Percentiles rank a stretch among this genome's conserved stretches.
Conservation (phyloP, 2,113 vertebrate genomes). For the Kryptolebias marmoratus region DNA sequence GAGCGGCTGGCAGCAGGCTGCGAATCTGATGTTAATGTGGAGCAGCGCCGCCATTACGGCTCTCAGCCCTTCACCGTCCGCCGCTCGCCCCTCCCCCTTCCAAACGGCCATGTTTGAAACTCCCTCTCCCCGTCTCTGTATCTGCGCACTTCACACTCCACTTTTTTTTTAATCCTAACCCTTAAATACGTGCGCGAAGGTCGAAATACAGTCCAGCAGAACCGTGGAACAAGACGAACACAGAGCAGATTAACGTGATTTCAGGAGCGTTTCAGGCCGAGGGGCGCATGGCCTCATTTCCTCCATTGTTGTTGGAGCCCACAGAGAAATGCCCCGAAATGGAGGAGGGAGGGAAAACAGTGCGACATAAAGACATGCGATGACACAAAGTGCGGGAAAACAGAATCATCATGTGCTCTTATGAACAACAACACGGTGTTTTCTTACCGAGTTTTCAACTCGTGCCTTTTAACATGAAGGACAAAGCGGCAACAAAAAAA, state of each 20-base stretch:
- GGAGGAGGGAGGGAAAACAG: conserved; percentile 28
- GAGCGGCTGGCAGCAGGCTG: not conserved
- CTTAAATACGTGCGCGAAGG: conserved; percentile 49
- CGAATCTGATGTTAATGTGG: not conserved
- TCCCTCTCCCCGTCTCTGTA: conserved; percentile 31
- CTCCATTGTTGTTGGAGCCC: conserved; percentile 51
- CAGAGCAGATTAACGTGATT: not conserved
- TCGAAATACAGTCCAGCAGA: conserved; percentile 21
- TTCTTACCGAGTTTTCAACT: conserved; percentile 65
- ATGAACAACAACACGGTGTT: conserved; percentile 52
- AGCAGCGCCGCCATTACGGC: conserved; percentile 34
- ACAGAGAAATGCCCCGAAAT: conserved; percentile 23
- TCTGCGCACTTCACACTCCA: conserved; percentile 62
- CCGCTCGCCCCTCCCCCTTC: conserved; percentile 27
- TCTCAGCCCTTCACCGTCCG: not conserved
- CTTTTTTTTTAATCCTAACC: conserved; percentile 41
- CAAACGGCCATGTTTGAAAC: conserved; percentile 58
- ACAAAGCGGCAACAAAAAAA: conserved; percentile 58
- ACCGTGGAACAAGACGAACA: not conserved
- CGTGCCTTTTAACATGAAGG: conserved; percentile 55
- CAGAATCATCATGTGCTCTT: conserved; percentile 34
- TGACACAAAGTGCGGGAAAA: conserved; percentile 45
- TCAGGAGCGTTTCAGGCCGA: not conserved
- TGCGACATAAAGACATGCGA: conserved; percentile 68
- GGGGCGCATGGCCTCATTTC: conserved; percentile 54